Conservation (phyloP, 2,797 vertebrate species). For the Pogonophryne albipinna region DNA sequence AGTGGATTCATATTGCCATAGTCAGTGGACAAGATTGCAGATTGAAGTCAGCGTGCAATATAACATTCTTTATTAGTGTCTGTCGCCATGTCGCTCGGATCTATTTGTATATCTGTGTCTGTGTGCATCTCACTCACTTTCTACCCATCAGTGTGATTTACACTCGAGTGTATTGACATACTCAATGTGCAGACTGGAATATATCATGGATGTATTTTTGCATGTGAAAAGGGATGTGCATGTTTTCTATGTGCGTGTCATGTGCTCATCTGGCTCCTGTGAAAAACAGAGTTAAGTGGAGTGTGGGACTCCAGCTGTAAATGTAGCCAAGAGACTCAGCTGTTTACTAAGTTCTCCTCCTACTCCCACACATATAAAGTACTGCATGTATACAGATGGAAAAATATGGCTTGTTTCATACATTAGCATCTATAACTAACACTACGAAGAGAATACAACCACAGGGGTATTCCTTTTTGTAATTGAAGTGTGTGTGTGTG, state of each 20-base stretch:
- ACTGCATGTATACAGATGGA: constrained; percentile 3
- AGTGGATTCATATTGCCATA: constrained; percentile 10
- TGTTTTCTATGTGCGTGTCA: not conserved
- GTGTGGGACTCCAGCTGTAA: constrained; percentile 26
- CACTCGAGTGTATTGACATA: constrained; percentile 40
- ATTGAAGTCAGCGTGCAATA: constrained; percentile 31
- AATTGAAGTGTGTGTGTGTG: no score
- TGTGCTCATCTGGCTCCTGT: constrained; percentile 29
- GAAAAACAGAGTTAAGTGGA: constrained; percentile 17
- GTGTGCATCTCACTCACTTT: constrained; percentile 6
- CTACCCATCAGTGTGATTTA: constrained; percentile 45
- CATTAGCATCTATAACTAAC: constrained; percentile 6
- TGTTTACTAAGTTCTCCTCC: constrained; percentile 39
- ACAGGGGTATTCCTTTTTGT: constrained; percentile 20
- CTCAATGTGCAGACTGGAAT: constrained; percentile 6
- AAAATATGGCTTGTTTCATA: not conserved
- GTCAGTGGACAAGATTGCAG: constrained; percentile 26
- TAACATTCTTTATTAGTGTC: constrained; percentile 43
- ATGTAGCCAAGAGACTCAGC: constrained; percentile 40
- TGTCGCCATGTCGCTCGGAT: constrained; percentile 50
- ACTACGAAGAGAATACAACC: not conserved
- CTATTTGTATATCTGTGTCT: constrained; percentile 50
- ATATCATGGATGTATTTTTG: not conserved
- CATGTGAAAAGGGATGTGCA: not conserved
- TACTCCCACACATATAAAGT: constrained; percentile 11